Percentiles rank a stretch among this genome's conserved stretches.
phyloP scores from a whole-genome alignment of 2,888 invertebrate genomes.

The Agrochola macilenta region DNA sequence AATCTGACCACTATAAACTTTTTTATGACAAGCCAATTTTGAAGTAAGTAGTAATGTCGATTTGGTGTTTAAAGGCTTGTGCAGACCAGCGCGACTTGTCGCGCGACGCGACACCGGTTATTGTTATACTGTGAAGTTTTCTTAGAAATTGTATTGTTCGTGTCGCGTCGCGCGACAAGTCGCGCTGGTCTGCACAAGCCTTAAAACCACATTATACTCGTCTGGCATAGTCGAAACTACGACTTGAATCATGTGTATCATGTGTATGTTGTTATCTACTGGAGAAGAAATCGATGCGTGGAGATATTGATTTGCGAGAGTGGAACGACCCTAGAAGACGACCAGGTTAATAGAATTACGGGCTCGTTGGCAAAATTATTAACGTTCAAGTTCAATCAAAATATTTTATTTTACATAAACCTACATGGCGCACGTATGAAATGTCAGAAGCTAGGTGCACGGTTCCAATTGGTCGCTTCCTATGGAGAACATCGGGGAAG shows the following conservation, averaged over 20 bases:
- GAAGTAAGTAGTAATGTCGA: neutral
- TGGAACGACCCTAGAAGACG: conserved; percentile 39
- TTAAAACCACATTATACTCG: neutral
- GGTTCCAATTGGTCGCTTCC: too few species aligned
- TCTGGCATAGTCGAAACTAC: neutral
- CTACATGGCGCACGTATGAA: too few species aligned
- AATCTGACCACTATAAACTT: too few species aligned
- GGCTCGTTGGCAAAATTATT: conserved; percentile 1
- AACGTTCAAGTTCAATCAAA: neutral
- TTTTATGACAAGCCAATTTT: neutral
- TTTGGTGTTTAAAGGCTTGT: neutral
- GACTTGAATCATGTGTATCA: neutral
- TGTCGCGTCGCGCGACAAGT: too few species aligned
- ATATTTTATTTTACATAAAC: too few species aligned
- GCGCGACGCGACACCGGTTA: too few species aligned
- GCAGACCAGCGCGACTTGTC: too few species aligned
- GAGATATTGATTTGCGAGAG: conserved; percentile 54
- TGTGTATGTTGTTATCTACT: conserved; percentile 5
- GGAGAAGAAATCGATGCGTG: conserved; percentile 24
- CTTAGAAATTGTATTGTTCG: too few species aligned
- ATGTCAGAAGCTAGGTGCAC: too few species aligned
- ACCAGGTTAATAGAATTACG: conserved; percentile 3
- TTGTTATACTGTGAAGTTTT: too few species aligned
- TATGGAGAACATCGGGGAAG: too few species aligned
- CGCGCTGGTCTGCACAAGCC: too few species aligned